Conservation (phyloP, 53 echinoderm and acorn worm species). For the Mesocentrotus franciscanus region DNA sequence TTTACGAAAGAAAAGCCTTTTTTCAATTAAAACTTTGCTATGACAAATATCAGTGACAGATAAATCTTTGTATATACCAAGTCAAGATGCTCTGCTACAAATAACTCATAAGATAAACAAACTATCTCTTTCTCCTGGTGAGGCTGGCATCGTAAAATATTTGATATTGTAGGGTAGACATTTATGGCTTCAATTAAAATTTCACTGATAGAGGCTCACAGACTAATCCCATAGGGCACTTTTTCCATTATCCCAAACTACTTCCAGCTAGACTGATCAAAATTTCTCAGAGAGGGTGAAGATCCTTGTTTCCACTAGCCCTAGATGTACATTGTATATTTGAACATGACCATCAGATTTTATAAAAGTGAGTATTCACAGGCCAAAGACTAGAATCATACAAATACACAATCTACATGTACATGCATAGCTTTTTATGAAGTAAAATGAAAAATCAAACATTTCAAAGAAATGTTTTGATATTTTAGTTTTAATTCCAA, state of each 20-base stretch:
- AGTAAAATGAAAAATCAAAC: too few relatives aligned
- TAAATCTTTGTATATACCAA: not conserved
- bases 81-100: slow-evolving; percentile 11
- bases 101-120: slow-evolving; percentile 31
- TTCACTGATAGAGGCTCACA: slow-evolving; percentile 17
- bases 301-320: not conserved
- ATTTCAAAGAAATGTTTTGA: too few relatives aligned
- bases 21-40: slow-evolving; percentile 9
- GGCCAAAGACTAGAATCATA: too few relatives aligned
- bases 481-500: too few relatives aligned
- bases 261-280: not conserved
- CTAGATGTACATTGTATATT: too few relatives aligned
- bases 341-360: too few relatives aligned
- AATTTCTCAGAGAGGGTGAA: not conserved
- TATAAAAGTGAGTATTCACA: too few relatives aligned
- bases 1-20: not conserved
- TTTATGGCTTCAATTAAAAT: slow-evolving; percentile 31
- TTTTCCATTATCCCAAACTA: not conserved
- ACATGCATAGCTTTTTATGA: too few relatives aligned
- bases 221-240: not conserved
- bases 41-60: not conserved
- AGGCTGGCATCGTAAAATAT: not conserved
- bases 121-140: slow-evolving; percentile 6
- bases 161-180: slow-evolving; percentile 20
- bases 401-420: too few relatives aligned